Evolutionary conservation across 2,113 vertebrate genomes (phyloP).

Genomic region (Sprattus sprattus): DNA sequence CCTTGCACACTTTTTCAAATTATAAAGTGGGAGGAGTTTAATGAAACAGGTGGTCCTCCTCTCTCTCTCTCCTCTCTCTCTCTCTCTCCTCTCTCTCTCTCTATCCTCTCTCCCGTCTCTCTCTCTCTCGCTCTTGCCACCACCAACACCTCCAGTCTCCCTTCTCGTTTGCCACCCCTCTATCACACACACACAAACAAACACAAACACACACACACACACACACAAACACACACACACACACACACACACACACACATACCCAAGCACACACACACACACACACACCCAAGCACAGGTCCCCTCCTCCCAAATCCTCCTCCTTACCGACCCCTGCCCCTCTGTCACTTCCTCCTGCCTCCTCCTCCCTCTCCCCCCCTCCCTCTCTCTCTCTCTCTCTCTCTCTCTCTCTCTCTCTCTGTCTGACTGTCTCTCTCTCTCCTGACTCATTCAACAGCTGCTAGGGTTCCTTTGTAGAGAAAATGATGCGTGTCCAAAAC

Average conservation of each 20-base stretch:
- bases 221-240: no score
- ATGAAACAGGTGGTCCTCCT: no score
- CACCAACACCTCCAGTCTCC: no score
- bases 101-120: no score
- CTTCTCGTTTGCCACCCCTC: no score
- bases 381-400: background rate
- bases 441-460: constrained; percentile 63
- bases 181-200: background rate
- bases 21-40: no score
- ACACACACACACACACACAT: no score
- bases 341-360: background rate
- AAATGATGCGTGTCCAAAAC: constrained; percentile 65
- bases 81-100: no score
- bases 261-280: background rate
- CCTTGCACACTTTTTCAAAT: no score
- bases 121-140: no score
- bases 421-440: constrained; percentile 17
- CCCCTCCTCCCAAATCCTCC: background rate
- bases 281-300: background rate
- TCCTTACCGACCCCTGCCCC: background rate
- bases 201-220: background rate
- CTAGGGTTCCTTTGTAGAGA: constrained; percentile 61
- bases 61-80: no score
- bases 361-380: background rate
- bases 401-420: constrained; percentile 15